These are phyloP conservation scores for Acanthoscelides obtectus DNA, from an alignment of 2,888 invertebrate genomes.

Conservation along the genomic window DNA sequence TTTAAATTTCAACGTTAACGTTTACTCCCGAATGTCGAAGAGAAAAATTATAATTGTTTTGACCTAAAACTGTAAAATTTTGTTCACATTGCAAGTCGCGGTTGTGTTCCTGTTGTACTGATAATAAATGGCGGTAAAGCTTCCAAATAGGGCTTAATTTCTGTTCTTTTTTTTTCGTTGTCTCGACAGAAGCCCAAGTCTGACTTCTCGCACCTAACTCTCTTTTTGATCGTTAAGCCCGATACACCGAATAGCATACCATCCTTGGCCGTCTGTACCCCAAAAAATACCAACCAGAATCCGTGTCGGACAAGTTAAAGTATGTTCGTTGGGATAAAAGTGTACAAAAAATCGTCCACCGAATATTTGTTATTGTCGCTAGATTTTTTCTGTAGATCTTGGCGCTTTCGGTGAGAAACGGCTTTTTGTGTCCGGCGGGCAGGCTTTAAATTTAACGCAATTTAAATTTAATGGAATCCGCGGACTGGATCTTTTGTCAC, in stretches of 20 bases:
- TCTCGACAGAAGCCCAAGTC: background rate
- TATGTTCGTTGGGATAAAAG: conserved; percentile 3
- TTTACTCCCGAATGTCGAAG: too few relatives aligned
- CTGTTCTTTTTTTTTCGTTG: too few relatives aligned
- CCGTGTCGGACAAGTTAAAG: conserved; percentile 1
- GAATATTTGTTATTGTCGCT: conserved; percentile 15
- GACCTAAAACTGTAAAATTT: too few relatives aligned
- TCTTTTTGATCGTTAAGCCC: background rate
- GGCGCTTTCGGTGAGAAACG: conserved; percentile 29
- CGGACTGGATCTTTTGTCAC: conserved; percentile 25
- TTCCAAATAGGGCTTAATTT: too few relatives aligned
- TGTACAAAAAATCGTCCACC: conserved; percentile 17
- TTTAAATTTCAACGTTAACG: too few relatives aligned
- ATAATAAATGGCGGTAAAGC: too few relatives aligned
- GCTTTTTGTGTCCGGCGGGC: conserved; percentile 28
- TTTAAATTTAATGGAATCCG: conserved; percentile 37
- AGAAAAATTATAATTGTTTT: too few relatives aligned
- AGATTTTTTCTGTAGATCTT: conserved; percentile 23
- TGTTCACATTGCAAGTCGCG: too few relatives aligned
- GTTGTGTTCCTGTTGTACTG: too few relatives aligned
- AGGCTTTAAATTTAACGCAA: conserved; percentile 36
- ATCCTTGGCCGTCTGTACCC: background rate
- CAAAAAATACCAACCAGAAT: conserved; percentile 6
- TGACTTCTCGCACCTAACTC: background rate
- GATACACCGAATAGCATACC: background rate